phyloP scores from a whole-genome alignment of 2,797 vertebrate genomes.

The Rhyacichthys aspro region DNA sequence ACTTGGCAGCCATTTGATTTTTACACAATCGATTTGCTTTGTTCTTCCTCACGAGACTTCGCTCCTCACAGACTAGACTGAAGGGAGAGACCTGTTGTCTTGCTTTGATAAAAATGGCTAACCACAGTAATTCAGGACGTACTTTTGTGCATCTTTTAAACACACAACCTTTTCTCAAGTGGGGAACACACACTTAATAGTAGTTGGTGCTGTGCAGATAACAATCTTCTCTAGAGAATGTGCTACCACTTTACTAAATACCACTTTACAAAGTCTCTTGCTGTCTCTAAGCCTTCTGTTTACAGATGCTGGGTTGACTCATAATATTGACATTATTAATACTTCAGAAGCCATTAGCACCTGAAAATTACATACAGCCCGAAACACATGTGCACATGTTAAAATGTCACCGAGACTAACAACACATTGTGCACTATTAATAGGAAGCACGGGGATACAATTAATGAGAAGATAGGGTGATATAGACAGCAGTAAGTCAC shows the following conservation, averaged over 20 bases:
- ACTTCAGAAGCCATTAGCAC: neutral
- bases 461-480: too few relatives aligned
- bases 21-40: constrained; percentile 3
- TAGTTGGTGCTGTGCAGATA: too few relatives aligned
- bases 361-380: neutral
- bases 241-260: too few relatives aligned
- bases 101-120: neutral
- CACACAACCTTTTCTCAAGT: too few relatives aligned
- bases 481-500: neutral
- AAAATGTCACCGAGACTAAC: neutral
- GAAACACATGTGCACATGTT: neutral
- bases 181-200: too few relatives aligned
- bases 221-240: too few relatives aligned
- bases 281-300: too few relatives aligned
- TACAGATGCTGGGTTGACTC: neutral
- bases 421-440: neutral
- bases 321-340: neutral
- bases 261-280: too few relatives aligned
- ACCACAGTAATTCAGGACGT: neutral
- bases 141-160: neutral
- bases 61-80: neutral
- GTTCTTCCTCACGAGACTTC: neutral
- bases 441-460: too few relatives aligned
- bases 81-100: neutral
- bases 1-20: constrained; percentile 1